A percentile compares a stretch with the other conserved stretches of the same genome.
These are phyloP conservation scores for Linyphia triangularis DNA, from an alignment of 2,888 invertebrate species.

Conservation along the genomic window DNA sequence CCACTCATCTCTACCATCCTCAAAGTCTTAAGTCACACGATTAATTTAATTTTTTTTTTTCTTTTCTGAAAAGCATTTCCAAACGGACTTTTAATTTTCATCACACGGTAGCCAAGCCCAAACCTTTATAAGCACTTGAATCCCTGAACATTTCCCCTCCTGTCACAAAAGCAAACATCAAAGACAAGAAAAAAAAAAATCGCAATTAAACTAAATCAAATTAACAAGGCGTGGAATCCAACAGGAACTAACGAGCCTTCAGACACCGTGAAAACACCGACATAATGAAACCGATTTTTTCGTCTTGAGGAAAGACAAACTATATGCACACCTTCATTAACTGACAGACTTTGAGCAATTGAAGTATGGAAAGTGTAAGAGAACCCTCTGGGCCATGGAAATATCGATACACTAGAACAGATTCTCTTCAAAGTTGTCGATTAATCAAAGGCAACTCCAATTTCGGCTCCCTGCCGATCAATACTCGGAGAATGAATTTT, in stretches of 20 bases:
- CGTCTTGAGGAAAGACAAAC: neutral
- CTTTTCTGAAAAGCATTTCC: too few relatives aligned
- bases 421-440: neutral
- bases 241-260: neutral
- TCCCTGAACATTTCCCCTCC: neutral
- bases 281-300: neutral
- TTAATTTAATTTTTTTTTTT: too few relatives aligned
- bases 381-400: neutral
- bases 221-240: neutral
- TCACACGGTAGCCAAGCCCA: too few relatives aligned
- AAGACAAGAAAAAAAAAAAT: neutral
- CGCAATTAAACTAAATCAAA: neutral
- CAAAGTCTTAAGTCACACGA: too few relatives aligned
- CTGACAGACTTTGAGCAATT: neutral
- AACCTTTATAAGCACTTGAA: too few relatives aligned
- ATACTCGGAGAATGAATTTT: neutral
- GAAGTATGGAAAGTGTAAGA: neutral
- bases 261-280: neutral
- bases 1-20: too few relatives aligned
- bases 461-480: neutral
- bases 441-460: neutral
- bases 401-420: neutral
- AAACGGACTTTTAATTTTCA: too few relatives aligned
- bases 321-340: neutral
- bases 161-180: neutral